Percentiles rank a stretch among this genome's conserved stretches.
Evolutionary conservation across 2,888 invertebrate species (phyloP).

Genomic region (Calliopum simillimum): DNA sequence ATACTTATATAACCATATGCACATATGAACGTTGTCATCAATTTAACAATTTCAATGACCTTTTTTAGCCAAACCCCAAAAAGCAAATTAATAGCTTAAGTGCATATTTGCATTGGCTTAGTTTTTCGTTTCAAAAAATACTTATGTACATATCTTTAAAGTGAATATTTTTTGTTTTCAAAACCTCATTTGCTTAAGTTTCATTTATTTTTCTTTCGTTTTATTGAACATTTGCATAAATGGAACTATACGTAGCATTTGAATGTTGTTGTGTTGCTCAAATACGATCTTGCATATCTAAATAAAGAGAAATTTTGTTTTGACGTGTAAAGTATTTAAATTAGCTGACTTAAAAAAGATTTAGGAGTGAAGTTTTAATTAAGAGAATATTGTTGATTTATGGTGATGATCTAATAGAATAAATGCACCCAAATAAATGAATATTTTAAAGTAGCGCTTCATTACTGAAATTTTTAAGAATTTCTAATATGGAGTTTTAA

Average conservation of each 20-base stretch:
- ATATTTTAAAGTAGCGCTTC: no score
- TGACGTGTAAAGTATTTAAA: conserved; percentile 20
- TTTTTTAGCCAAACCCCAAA: conserved; percentile 19
- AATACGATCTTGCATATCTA: background rate
- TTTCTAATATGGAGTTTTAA: no score
- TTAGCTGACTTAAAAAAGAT: conserved; percentile 8
- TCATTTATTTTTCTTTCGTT: background rate
- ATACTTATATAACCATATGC: no score
- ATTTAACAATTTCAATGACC: conserved; percentile 19
- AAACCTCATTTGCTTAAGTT: background rate
- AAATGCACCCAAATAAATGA: background rate
- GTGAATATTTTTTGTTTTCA: background rate
- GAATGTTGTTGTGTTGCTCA: conserved; percentile 11
- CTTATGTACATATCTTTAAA: background rate
- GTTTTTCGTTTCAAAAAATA: background rate
- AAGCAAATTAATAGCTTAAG: background rate
- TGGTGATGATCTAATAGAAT: background rate
- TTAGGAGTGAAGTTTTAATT: conserved; percentile 2
- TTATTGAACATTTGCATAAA: background rate
- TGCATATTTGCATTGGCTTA: conserved; percentile 17
- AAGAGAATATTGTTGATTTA: background rate
- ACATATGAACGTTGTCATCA: background rate
- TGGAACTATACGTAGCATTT: background rate
- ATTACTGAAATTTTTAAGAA: no score
- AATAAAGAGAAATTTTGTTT: conserved; percentile 18